Evolutionary conservation across 2,797 vertebrate genomes (phyloP), one percentile per base, ranked within the genome.

Genomic region (Linurgus olivaceus): DNA sequence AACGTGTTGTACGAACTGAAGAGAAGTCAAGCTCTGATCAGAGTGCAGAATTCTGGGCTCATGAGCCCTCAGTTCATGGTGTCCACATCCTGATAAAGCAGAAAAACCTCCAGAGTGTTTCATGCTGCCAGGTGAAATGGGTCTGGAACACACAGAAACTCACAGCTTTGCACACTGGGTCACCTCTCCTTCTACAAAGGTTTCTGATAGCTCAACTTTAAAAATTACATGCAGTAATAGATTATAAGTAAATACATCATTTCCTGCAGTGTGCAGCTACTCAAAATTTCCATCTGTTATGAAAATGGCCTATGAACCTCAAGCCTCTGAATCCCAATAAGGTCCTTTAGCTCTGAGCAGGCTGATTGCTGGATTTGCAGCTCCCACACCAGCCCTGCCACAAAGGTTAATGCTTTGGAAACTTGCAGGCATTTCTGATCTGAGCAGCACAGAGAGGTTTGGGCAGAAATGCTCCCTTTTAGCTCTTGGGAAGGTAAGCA

Each of bases 1-100:
- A 9, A 13, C 20, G 5, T 1, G 0, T n/a, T 16, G 18, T 15
- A 47, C 5, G 6, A 2, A 2, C 4, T 35, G 7, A 72, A 42
- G 37, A 63, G 25, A 79, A 81, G 65, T 21, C 13, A n/a, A 66
- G 19, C 7, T 40, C 6, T 19, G 35, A 57, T 7, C 40, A 25
- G 9, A 52, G 2, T 37, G 25, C 24, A 70, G 24, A 48, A 63
- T 72, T 25, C 47, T 47, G 44, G n/a, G 17, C 11, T 70, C 47
- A 23, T 33, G 45, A 45, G 8, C 18, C 26, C 15, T 75, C 58
- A 59, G 6, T 15, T 92, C 33, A 3, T 4, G 10, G 31, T 70
- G 23, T 16, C 16, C 28, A 26, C 12, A 31, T 29, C 42, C 50
- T 79, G 37, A 31, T 14, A 75, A 80, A 75, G 38, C 65, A 94